phyloP scores from a whole-genome alignment of 2,797 vertebrate genomes.

The Streptopelia turtur region DNA sequence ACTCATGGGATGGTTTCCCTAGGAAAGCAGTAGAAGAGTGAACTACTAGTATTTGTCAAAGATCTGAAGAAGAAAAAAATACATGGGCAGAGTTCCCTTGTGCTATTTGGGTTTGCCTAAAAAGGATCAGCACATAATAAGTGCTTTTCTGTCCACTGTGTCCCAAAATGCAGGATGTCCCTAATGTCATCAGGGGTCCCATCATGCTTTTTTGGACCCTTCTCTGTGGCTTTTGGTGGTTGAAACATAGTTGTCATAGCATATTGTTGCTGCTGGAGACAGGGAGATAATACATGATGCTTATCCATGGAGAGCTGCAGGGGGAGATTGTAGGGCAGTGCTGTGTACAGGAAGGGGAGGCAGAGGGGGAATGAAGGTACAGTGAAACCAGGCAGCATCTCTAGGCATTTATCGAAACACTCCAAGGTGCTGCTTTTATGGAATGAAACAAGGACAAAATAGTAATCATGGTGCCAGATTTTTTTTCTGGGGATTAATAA shows the following conservation, averaged over 20 bases:
- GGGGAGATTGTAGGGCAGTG: neutral
- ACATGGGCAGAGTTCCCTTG: neutral
- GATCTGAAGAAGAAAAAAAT: neutral
- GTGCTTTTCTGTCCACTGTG: neutral
- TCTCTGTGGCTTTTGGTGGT: neutral
- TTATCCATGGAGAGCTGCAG: neutral
- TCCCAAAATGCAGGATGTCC: neutral
- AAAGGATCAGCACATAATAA: neutral
- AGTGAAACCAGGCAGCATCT: neutral
- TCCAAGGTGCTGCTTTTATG: neutral
- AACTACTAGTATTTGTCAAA: neutral
- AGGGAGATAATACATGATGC: neutral
- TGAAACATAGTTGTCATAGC: neutral
- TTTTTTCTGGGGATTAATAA: slow-evolving; percentile 49
- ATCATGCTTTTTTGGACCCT: neutral
- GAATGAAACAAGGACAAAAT: slow-evolving; percentile 37
- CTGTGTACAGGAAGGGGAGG: neutral
- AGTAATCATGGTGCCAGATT: neutral
- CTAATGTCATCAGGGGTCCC: neutral
- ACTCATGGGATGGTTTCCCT: neutral
- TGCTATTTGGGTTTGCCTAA: neutral
- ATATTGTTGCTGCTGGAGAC: neutral
- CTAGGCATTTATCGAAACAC: neutral
- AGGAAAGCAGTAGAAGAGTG: neutral
- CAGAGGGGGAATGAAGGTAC: neutral